Percentiles rank a stretch among this genome's conserved stretches.
These are phyloP conservation scores for Momotus momota DNA, from an alignment of 2,797 vertebrate species.

Conservation along the genomic window DNA sequence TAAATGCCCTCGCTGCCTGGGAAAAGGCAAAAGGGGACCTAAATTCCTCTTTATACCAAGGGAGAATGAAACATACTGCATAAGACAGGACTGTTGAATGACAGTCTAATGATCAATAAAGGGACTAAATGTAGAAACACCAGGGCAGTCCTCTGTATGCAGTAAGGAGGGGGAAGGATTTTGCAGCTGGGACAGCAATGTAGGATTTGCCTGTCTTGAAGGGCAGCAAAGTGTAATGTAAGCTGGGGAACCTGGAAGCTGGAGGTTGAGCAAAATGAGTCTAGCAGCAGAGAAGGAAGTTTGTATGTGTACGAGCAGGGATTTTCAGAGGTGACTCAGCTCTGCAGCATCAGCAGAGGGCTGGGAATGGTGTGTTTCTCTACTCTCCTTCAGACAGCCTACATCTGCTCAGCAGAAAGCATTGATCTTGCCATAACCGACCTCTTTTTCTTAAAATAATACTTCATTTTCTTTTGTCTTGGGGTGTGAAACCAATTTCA, in stretches of 20 bases:
- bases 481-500: not conserved
- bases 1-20: not conserved
- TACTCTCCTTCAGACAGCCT: not conserved
- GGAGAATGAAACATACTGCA: not conserved
- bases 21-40: not conserved
- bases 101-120: not conserved
- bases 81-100: not conserved
- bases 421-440: not conserved
- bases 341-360: not conserved
- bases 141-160: fast-evolving
- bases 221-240: not conserved
- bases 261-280: not conserved
- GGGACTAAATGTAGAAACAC: not conserved
- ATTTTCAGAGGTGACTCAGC: not conserved
- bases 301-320: not conserved
- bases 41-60: not conserved
- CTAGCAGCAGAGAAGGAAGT: not conserved
- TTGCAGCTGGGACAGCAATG: not conserved
- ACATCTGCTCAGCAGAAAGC: not conserved
- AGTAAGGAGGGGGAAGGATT: not conserved
- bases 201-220: not conserved
- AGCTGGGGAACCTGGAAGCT: not conserved
- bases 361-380: not conserved
- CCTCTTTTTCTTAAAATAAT: not conserved
- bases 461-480: not conserved